A percentile compares a stretch with the other conserved stretches of the same genome.
phyloP scores from a whole-genome alignment of 2,113 vertebrate species.

The Serilophus lunatus region DNA sequence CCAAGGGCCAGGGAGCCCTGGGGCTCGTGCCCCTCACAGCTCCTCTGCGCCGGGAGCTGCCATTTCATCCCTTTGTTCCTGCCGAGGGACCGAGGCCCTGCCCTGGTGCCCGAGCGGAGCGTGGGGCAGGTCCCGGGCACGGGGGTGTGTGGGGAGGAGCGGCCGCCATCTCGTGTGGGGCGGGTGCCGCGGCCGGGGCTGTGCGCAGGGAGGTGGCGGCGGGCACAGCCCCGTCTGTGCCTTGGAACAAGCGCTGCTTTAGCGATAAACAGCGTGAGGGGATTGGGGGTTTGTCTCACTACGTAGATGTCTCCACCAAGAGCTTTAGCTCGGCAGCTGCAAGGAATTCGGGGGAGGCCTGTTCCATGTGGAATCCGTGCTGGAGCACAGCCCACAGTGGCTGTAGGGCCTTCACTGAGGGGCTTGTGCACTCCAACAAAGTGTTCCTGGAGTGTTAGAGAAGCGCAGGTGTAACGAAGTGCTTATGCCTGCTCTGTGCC shows the following conservation, averaged over 20 bases:
- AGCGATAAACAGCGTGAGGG: rapidly evolving
- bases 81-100: rapidly evolving
- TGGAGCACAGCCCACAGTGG: rapidly evolving
- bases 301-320: rapidly evolving
- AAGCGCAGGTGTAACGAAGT: too few relatives aligned
- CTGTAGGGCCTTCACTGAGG: neutral
- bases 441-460: neutral
- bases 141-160: rapidly evolving
- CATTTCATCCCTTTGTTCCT: neutral
- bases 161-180: rapidly evolving
- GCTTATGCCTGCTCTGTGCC: too few relatives aligned
- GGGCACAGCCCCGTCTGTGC: rapidly evolving
- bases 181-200: rapidly evolving
- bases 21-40: neutral
- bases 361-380: neutral
- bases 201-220: rapidly evolving
- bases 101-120: rapidly evolving
- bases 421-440: neutral
- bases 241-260: neutral
- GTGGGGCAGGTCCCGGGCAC: rapidly evolving
- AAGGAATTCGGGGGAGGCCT: neutral
- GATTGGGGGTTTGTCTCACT: neutral
- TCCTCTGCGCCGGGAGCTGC: rapidly evolving
- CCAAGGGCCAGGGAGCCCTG: too few relatives aligned
- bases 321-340: neutral